Percentiles rank a stretch among this genome's conserved stretches.
These are phyloP conservation scores for Osmoderma eremita DNA, from an alignment of 2,888 invertebrate species.

Conservation along the genomic window DNA sequence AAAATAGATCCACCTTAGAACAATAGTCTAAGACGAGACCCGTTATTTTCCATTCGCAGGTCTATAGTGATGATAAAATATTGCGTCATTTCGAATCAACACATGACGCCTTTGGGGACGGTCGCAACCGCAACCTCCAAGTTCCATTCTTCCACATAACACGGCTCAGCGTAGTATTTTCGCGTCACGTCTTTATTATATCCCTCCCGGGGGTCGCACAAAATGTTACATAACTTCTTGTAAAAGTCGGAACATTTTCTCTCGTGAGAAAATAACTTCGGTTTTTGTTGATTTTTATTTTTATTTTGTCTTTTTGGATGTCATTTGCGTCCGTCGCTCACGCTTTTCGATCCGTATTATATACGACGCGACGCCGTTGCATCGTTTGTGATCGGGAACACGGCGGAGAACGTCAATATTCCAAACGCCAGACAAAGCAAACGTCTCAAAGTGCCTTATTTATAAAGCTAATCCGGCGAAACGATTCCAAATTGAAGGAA, in stretches of 20 bases:
- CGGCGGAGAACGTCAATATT: constrained; percentile 21
- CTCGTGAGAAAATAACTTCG: constrained; percentile 55
- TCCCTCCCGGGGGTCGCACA: constrained; percentile 63
- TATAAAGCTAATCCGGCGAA: constrained; percentile 26
- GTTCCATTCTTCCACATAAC: constrained; percentile 62
- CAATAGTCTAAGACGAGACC: constrained; percentile 43
- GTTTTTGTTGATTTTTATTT: constrained; percentile 59
- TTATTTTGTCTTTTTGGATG: constrained; percentile 39
- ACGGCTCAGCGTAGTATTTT: constrained; percentile 60
- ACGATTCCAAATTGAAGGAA: constrained; percentile 27
- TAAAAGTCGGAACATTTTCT: constrained; percentile 61
- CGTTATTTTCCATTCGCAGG: constrained; percentile 56
- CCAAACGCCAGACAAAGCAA: constrained; percentile 17
- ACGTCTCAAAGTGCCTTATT: constrained; percentile 28
- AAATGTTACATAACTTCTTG: constrained; percentile 66
- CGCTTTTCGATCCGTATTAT: constrained; percentile 8
- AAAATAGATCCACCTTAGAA: constrained; percentile 34
- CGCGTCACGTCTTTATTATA: constrained; percentile 66
- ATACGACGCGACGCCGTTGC: constrained; percentile 1
- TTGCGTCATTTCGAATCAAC: constrained; percentile 56
- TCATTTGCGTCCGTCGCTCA: constrained; percentile 24
- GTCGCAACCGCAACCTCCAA: constrained; percentile 53
- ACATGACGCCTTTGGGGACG: constrained; percentile 58
- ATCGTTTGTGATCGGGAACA: constrained; percentile 20
- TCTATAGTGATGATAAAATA: constrained; percentile 59